Conservation (phyloP, 2,888 invertebrate species). For the Drosophila suboccidentalis region DNA sequence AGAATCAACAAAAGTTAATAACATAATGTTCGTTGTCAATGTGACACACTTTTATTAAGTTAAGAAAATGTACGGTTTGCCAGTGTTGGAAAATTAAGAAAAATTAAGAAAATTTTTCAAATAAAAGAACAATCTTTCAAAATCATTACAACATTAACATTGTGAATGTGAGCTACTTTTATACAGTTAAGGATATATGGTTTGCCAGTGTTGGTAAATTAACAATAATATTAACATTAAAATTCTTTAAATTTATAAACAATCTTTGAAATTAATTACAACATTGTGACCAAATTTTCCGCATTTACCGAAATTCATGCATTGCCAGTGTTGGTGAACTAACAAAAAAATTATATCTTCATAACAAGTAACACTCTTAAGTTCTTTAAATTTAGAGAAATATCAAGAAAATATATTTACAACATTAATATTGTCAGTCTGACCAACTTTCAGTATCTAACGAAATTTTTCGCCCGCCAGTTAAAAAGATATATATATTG, state of each 20-base stretch:
- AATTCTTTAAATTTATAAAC: not conserved
- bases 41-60: not conserved
- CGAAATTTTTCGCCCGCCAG: too few species aligned
- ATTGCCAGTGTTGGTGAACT: not conserved
- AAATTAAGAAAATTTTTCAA: not conserved
- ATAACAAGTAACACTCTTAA: too few species aligned
- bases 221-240: too few species aligned
- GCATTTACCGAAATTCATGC: too few species aligned
- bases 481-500: too few species aligned
- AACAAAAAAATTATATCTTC: too few species aligned
- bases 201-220: not conserved
- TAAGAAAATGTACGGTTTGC: not conserved
- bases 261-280: not conserved
- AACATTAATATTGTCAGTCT: not conserved
- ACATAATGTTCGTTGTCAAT: not conserved
- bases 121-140: not conserved
- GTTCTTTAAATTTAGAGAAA: not conserved
- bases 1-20: not conserved
- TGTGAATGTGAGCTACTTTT: too few species aligned
- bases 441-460: not conserved
- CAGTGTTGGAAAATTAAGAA: conserved; percentile 11
- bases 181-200: too few species aligned
- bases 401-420: not conserved
- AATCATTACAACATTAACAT: too few species aligned
- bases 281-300: not conserved